Conservation (phyloP, 2,888 invertebrate species). For the Neelides folsomi region DNA sequence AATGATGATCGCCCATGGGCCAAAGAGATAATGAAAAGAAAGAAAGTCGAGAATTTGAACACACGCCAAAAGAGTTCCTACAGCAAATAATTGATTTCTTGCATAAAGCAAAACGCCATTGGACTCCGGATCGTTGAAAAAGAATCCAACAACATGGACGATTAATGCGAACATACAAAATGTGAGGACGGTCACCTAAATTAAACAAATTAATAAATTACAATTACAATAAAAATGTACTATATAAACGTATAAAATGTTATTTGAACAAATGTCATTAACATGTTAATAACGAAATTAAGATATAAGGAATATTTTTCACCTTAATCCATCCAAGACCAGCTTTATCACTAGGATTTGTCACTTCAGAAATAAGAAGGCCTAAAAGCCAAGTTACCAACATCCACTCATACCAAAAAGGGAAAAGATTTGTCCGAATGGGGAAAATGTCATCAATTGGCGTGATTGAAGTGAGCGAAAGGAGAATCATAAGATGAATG, state of each 20-base stretch:
- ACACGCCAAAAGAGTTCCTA: slow-evolving; percentile 88
- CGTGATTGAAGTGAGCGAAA: slow-evolving; percentile 77
- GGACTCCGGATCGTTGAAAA: slow-evolving; percentile 45
- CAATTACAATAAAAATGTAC: no score
- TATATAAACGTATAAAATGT: no score
- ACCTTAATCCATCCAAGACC: slow-evolving; percentile 85
- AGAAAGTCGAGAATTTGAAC: slow-evolving; percentile 95
- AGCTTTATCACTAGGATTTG: slow-evolving; percentile 93
- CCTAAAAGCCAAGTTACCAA: slow-evolving; percentile 90
- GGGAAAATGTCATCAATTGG: slow-evolving; percentile 54
- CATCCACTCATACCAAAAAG: slow-evolving; percentile 94
- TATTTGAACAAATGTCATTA: no score
- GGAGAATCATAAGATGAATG: slow-evolving; percentile 86
- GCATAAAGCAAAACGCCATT: slow-evolving; percentile 85
- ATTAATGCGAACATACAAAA: slow-evolving; percentile 82
- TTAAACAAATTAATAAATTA: slow-evolving; percentile 2
- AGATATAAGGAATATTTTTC: slow-evolving; percentile 7
- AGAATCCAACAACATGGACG: slow-evolving; percentile 69
- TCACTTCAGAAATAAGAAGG: slow-evolving; percentile 84
- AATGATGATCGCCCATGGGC: slow-evolving; percentile 99
- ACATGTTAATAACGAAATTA: no score
- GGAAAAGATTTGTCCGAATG: slow-evolving; percentile 58
- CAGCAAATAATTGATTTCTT: slow-evolving; percentile 90
- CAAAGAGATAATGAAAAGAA: slow-evolving; percentile 97
- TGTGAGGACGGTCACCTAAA: slow-evolving; percentile 57